These are phyloP conservation scores for Echinops telfairi DNA, from an alignment of 2,113 vertebrate species.

Conservation along the genomic window DNA sequence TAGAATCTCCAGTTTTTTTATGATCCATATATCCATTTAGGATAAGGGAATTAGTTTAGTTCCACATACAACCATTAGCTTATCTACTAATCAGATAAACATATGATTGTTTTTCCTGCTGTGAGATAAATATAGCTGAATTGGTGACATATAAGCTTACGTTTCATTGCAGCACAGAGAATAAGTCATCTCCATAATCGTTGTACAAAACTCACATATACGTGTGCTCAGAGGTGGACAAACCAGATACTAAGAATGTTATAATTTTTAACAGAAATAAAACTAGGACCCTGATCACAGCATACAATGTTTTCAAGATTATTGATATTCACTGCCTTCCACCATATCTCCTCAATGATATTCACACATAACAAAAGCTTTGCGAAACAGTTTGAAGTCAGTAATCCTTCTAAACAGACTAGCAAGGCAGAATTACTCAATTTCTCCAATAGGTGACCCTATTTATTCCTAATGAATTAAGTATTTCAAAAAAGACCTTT, in stretches of 20 bases:
- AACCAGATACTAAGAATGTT: not conserved
- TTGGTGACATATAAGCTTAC: not conserved
- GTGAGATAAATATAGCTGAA: not conserved
- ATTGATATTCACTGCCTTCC: not conserved
- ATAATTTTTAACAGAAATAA: constrained; percentile 33
- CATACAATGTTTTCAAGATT: not conserved
- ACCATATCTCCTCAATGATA: not conserved
- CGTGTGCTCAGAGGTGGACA: not conserved
- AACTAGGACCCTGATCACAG: not conserved
- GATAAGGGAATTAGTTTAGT: constrained; percentile 24
- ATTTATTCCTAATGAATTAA: constrained; percentile 58
- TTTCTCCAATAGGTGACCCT: constrained; percentile 26
- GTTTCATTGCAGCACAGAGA: not conserved
- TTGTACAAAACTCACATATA: not conserved
- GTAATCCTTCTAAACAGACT: constrained; percentile 41
- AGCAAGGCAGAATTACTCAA: not conserved
- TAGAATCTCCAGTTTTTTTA: not conserved
- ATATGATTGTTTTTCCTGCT: not conserved
- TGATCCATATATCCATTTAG: not conserved
- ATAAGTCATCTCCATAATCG: not conserved
- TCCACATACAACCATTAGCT: not conserved
- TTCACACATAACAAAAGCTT: constrained; percentile 19
- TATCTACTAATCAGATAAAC: not conserved
- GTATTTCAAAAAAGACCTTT: constrained; percentile 51
- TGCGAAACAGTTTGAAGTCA: constrained; percentile 12